These are phyloP conservation scores for Argentina silus DNA, from an alignment of 2,797 vertebrate species.

Conservation along the genomic window DNA sequence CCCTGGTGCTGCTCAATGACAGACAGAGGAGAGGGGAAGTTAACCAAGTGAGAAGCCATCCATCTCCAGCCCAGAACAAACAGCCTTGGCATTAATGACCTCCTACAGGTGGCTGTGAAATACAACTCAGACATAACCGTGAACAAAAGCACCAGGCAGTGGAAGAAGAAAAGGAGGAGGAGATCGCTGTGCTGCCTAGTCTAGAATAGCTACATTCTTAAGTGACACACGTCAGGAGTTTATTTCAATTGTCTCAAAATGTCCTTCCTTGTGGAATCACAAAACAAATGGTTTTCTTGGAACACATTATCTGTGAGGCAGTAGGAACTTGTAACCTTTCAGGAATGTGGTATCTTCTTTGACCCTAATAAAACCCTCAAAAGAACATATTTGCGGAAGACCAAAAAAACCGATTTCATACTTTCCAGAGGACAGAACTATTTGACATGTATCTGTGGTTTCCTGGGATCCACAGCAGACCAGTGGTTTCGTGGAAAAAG, in stretches of 20 bases:
- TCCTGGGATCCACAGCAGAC: neutral
- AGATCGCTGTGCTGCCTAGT: neutral
- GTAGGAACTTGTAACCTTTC: neutral
- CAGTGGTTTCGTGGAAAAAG: neutral
- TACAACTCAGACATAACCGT: neutral
- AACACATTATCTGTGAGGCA: neutral
- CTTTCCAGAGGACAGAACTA: neutral
- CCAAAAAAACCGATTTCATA: neutral
- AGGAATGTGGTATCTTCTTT: neutral
- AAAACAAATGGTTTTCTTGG: neutral
- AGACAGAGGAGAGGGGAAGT: neutral
- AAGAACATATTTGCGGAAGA: neutral
- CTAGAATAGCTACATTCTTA: neutral
- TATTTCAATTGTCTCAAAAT: slow-evolving; percentile 43
- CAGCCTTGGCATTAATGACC: slow-evolving; percentile 15
- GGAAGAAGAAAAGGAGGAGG: neutral
- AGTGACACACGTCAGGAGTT: slow-evolving; percentile 13
- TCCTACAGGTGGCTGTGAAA: slow-evolving; percentile 5
- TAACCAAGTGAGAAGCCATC: neutral
- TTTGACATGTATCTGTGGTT: neutral
- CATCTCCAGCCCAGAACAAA: slow-evolving; percentile 6
- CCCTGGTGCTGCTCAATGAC: neutral
- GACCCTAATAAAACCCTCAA: neutral
- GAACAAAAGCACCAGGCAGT: neutral
- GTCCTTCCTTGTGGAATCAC: slow-evolving; percentile 1